These are phyloP conservation scores for Panagrolaimus sp. DNA, from an alignment of 1,140 invertebrate genomes.

Conservation along the genomic window DNA sequence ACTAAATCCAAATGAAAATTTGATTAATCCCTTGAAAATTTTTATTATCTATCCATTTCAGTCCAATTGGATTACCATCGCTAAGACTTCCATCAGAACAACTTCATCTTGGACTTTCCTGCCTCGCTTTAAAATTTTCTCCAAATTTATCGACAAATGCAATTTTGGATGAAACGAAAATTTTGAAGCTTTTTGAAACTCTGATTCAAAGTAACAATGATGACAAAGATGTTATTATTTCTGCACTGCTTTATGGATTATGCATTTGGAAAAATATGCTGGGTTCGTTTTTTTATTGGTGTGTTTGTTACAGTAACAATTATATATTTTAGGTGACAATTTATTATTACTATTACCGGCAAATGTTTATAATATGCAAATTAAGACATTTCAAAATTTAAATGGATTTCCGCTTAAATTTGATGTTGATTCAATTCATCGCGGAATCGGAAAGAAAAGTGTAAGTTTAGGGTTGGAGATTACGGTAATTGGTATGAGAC, in stretches of 20 bases:
- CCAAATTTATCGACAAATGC: neutral
- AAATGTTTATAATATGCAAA: neutral
- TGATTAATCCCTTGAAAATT: no score
- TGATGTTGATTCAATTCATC: neutral
- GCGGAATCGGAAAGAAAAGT: neutral
- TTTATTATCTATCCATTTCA: neutral
- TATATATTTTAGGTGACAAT: neutral
- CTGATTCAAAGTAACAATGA: neutral
- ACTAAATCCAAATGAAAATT: no score
- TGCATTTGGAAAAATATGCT: neutral
- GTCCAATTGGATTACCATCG: no score
- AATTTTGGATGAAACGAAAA: no score
- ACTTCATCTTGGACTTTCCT: neutral
- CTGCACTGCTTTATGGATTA: neutral
- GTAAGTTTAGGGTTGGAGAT: neutral
- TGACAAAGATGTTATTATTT: conserved; percentile 8
- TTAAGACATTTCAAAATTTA: neutral
- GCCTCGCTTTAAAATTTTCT: neutral
- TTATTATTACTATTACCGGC: neutral
- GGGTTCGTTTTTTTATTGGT: no score
- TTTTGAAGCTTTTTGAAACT: no score
- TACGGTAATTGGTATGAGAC: no score
- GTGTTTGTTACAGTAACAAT: no score
- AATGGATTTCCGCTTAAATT: conserved; percentile 1
- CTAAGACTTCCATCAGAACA: no score